phyloP scores from a whole-genome alignment of 2,113 vertebrate genomes.

The Murina feae region DNA sequence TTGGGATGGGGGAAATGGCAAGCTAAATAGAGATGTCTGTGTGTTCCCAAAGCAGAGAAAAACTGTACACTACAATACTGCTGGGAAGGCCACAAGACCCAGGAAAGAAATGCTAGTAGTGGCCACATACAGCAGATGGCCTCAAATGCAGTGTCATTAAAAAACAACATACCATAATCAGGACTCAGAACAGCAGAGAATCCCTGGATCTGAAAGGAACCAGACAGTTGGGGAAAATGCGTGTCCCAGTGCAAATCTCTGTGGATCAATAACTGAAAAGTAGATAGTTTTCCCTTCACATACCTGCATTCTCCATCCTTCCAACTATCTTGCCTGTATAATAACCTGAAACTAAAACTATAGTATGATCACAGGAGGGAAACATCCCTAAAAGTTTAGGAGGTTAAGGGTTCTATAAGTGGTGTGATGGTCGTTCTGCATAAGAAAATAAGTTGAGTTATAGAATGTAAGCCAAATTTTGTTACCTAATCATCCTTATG shows the following conservation, averaged over 20 bases:
- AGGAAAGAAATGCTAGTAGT: neutral
- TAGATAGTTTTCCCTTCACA: neutral
- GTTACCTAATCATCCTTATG: neutral
- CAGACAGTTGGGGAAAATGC: neutral
- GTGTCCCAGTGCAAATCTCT: neutral
- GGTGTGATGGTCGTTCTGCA: neutral
- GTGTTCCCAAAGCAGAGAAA: neutral
- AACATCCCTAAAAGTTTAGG: neutral
- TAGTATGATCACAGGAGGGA: neutral
- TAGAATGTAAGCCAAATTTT: neutral
- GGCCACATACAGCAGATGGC: neutral
- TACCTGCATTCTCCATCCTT: neutral
- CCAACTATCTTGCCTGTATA: neutral
- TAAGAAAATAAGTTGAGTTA: neutral
- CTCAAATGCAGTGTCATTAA: neutral
- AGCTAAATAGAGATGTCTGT: neutral
- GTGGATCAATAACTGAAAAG: neutral
- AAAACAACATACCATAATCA: neutral
- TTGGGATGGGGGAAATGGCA: neutral
- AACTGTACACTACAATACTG: neutral
- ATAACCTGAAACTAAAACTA: neutral
- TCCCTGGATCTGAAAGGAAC: neutral
- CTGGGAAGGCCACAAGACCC: neutral
- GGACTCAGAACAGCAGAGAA: neutral
- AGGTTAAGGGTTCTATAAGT: neutral